Base-by-base conservation (phyloP, 2,797 vertebrate species). In the Eupleurogrammus muticus region DNA sequence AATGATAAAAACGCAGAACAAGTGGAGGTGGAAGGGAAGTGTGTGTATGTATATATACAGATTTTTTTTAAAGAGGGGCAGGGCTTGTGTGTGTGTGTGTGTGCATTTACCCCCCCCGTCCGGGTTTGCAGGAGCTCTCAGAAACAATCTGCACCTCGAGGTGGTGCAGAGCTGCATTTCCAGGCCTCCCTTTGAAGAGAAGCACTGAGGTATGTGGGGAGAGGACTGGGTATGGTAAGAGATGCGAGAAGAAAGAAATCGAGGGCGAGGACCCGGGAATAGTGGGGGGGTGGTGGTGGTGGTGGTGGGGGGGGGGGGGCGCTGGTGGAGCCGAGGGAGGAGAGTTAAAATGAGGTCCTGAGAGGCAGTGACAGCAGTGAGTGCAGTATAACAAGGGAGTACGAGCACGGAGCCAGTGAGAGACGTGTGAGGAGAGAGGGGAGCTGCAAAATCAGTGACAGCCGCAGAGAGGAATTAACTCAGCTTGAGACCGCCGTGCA, bases 111-210 rank as follows among this genome's bases (percentile, higher is more conserved):
- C 79, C 68, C 56, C 11, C 47, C 84, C 83, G 87, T 67, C 73
- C 60, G 77, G 81, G 70, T 88, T 77, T 71, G 81, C 49, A 74
- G 77, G 79, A 87, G 70, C 89, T 64, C 53, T 90, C 83, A 80
- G 87, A 89, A 90, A 86, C 90, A 91, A 85, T 85, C 81, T 60
- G 42, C 80, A 84, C 78, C 86, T 78, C 48, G 75, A 87, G 87
- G 85, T 82, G 68, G 49, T 68, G 74, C 72, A 82, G 66, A 74
- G 81, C 82, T 69, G 80, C 77, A 75, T 91, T 87, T 86, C 63
- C 77, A 86, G 83, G 49, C 57, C 83, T 36, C 66, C 57, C 79
- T 88, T 88, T 89, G 87, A 93, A 92, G 84, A 84, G 66, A 52
- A 66, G 64, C 35, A 50, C 51, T 59, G 72, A 74, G 79, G 54